Base-by-base conservation (phyloP, 1,140 invertebrate genomes). In the Atta cephalotes region DNA sequence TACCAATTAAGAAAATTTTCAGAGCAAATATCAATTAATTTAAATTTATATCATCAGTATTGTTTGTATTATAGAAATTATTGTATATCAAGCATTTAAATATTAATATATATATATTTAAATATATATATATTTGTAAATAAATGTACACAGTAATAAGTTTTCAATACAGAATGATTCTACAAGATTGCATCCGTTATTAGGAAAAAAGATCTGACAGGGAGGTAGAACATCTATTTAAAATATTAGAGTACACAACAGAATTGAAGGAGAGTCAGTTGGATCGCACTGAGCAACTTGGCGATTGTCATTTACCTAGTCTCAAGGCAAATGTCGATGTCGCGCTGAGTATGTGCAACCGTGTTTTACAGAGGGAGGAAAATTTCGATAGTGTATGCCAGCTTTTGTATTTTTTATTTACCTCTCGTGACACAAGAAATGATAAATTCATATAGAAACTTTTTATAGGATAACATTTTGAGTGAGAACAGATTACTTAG, bases 151-250 rank as follows among this genome's bases (percentile, higher is more conserved):
- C 2, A 51, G 14, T 51, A 49, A 49, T 45, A 58, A 10, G 2
- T 72, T 72, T n/a, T 56, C 35, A 39, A 39, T 39, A 39, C n/a
- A n/a, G n/a, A 7, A 35, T 35, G n/a, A 25, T 25, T 31, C 10
- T 39, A 74, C 2, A 39, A 18, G 12, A 3, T 21, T 78, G 4
- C 0, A 10, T 70, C 87, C 82, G 77, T 89, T 95, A 95, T 78
- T 85, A 98, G 97, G 97, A 97, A 92, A 97, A 97, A 92, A 94
- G 98, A 89, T 96, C 96, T 60, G 98, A 98, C 89, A 95, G 96
- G 89, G 98, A 98, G 95, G 97, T 98, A 5, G 97, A 97, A 92
- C 96, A 96, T 88, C 95, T 98, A 74, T 98, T 98, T 94, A 96
- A 96, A 90, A 96, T 97, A 63, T 95, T 98, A 35, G 97, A 98